phyloP scores from a whole-genome alignment of 2,113 vertebrate species.

The Podilymbus podiceps region DNA sequence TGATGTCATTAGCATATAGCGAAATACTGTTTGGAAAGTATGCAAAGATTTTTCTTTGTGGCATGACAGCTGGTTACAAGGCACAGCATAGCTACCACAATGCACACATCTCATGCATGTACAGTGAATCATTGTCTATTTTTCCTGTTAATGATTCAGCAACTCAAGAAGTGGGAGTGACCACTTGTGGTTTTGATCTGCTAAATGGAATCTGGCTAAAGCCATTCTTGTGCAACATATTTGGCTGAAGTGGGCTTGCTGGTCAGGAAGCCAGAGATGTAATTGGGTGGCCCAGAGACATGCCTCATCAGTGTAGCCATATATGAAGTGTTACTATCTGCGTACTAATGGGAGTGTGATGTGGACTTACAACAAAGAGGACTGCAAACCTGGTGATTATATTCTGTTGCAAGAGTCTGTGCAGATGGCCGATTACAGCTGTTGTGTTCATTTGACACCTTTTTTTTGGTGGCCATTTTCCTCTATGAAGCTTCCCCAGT shows the following conservation, averaged over 20 bases:
- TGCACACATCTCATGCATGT: not conserved
- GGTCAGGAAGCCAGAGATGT: not conserved
- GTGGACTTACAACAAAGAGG: not conserved
- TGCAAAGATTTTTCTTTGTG: not conserved
- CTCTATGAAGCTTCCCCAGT: not conserved
- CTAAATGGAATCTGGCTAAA: not conserved
- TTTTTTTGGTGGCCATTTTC: not conserved
- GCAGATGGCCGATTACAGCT: not conserved
- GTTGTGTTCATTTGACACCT: not conserved
- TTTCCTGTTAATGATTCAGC: not conserved
- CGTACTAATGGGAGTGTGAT: not conserved
- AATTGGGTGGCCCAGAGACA: not conserved
- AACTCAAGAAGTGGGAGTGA: not conserved
- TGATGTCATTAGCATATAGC: not conserved
- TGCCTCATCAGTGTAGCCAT: not conserved
- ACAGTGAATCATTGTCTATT: not conserved
- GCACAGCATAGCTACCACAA: not conserved
- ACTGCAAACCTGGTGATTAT: not conserved
- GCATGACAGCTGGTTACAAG: not conserved
- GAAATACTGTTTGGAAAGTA: not conserved
- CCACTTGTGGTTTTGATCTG: not conserved
- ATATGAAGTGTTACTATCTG: not conserved
- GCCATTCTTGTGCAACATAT: not conserved
- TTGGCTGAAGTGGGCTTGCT: not conserved
- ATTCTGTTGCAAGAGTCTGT: not conserved